Evolutionary conservation across 2,888 invertebrate species (phyloP), one percentile per base, ranked within the genome.

Genomic region (Pammene aurita): DNA sequence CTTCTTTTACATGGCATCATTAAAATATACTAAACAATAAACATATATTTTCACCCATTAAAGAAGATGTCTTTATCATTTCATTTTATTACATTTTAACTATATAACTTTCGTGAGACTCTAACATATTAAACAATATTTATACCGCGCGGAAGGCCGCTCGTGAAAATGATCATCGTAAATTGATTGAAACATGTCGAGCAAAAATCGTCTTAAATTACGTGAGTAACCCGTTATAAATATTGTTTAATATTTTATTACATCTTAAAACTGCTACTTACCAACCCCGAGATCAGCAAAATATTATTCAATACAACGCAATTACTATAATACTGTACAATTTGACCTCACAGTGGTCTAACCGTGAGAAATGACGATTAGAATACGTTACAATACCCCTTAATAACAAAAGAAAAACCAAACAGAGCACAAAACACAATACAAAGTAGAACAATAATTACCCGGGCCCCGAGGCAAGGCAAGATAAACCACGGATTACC

Each of bases 371-470:
- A 83, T 83, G 83, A 26, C 26, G 26, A 83, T 86, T 80, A 83
- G 76, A 80, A 81, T 83, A 85, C 84, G 83, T 75, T 80, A 78
- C 83, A 87, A 81, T 78, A 77, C 67, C 68, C 77, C 26, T 26
- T 81, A 84, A 85, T 80, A 75, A 77, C 79, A 85, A 87, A 88
- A 86, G 87, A 87, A 87, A 79, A 75, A 77, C 76, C 75, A 77
- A 84, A 85, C 84, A 84, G 82, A 84, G 81, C 76, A 46, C 14
- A 14, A 46, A 46, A 46, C 42, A 76, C 78, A 78, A 78, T 78
- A 85, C 87, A 89, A 88, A 89, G 89, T 85, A 79, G 84, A 86
- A 89, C 80, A 85, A 89, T 89, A 87, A 89, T 88, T 88, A 88
- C 80, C 80, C 74, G 77, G 77, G 76, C 88, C 87, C 78, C 78